A percentile compares a stretch with the other conserved stretches of the same genome.
Conservation (phyloP, 2,888 invertebrate genomes). For the Aporophyla nigra region DNA sequence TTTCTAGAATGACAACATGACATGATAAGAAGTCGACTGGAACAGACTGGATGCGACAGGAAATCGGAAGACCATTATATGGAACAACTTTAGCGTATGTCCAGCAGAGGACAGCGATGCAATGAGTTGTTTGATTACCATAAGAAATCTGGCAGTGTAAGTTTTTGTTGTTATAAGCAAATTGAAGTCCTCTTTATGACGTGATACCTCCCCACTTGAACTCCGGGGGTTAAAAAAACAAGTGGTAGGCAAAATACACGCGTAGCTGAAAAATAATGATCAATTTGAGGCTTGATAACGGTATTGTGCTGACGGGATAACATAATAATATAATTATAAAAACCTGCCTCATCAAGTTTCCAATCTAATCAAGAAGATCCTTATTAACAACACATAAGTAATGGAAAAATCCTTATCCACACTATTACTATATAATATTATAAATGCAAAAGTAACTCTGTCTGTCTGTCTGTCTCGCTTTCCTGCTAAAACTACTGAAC, state of each 20-base stretch:
- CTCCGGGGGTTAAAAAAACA: neutral
- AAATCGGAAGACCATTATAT: too few relatives aligned
- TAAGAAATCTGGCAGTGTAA: neutral
- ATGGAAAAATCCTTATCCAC: neutral
- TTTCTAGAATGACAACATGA: too few relatives aligned
- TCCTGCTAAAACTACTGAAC: too few relatives aligned
- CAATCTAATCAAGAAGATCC: neutral
- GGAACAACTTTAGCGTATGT: too few relatives aligned
- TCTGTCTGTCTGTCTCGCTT: too few relatives aligned
- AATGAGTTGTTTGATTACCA: neutral
- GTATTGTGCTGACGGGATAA: neutral
- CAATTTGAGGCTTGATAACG: neutral
- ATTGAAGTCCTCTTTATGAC: conserved; percentile 10
- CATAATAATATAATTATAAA: conserved; percentile 1
- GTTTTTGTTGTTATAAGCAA: neutral
- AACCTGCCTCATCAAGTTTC: conserved; percentile 2
- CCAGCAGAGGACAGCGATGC: neutral
- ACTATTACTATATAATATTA: too few relatives aligned
- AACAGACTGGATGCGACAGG: too few relatives aligned
- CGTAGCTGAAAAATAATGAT: conserved; percentile 10
- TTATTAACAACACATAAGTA: neutral
- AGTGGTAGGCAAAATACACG: neutral
- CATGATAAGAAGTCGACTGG: too few relatives aligned
- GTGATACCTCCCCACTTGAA: neutral
- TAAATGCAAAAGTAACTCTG: too few relatives aligned